Conservation (phyloP, 2,113 vertebrate genomes). For the Equus quagga region DNA sequence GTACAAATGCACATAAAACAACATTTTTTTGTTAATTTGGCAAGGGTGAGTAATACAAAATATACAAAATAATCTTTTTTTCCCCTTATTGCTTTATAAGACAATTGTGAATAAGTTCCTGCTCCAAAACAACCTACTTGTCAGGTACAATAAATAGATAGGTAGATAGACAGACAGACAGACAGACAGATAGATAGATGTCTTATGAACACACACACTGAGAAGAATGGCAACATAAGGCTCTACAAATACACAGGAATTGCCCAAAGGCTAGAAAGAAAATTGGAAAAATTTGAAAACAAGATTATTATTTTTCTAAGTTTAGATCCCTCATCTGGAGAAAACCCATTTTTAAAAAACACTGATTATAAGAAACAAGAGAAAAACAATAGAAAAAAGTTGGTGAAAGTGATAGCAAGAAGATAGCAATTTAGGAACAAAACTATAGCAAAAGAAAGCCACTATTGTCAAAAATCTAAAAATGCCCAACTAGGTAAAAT, state of each 20-base stretch:
- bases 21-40: background rate
- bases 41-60: background rate
- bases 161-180: too few species aligned
- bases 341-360: background rate
- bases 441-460: background rate
- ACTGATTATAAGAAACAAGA: background rate
- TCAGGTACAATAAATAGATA: background rate
- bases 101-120: background rate
- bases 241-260: background rate
- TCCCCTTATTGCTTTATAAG: background rate
- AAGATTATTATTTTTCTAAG: background rate
- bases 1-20: background rate
- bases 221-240: background rate
- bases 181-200: background rate
- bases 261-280: background rate
- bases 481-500: background rate
- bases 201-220: background rate
- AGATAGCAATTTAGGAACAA: background rate
- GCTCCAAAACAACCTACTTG: background rate
- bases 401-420: background rate
- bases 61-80: background rate
- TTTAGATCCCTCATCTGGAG: background rate
- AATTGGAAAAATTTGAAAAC: constrained; percentile 26
- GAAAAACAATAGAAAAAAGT: background rate
- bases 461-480: background rate